Conservation (phyloP, 2,888 invertebrate species). For the Myopa tessellatipennis region DNA sequence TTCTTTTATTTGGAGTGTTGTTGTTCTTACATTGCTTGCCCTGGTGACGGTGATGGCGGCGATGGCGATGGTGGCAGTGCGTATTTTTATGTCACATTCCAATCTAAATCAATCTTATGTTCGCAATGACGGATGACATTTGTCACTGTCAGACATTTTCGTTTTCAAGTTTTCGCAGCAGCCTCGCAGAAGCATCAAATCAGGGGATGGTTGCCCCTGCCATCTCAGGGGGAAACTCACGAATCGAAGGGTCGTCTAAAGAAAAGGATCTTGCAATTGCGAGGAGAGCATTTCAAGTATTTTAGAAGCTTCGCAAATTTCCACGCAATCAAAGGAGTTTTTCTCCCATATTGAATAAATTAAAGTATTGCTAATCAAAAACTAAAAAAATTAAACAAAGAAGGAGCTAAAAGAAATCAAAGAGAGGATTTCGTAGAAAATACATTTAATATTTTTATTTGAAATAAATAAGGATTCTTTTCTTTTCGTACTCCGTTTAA, state of each 20-base stretch:
- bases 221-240: conserved; percentile 33
- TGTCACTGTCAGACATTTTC: conserved; percentile 69
- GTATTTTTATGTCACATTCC: conserved; percentile 68
- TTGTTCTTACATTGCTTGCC: conserved; percentile 27
- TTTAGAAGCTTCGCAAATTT: no score
- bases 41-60: conserved; percentile 44
- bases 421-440: no score
- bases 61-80: conserved; percentile 51
- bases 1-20: conserved; percentile 39
- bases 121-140: conserved; percentile 69
- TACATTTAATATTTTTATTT: no score
- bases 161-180: conserved; percentile 56
- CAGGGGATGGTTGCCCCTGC: conserved; percentile 9
- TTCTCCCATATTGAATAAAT: no score
- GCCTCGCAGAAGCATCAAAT: neutral
- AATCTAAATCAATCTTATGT: conserved; percentile 70
- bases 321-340: no score
- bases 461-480: no score
- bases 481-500: no score
- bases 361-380: no score
- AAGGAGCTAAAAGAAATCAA: no score
- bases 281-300: no score
- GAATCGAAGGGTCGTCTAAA: conserved; percentile 32
- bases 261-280: neutral
- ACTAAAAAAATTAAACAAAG: no score